phyloP scores from a whole-genome alignment of 2,797 vertebrate species.

The Steatocranus sp. region DNA sequence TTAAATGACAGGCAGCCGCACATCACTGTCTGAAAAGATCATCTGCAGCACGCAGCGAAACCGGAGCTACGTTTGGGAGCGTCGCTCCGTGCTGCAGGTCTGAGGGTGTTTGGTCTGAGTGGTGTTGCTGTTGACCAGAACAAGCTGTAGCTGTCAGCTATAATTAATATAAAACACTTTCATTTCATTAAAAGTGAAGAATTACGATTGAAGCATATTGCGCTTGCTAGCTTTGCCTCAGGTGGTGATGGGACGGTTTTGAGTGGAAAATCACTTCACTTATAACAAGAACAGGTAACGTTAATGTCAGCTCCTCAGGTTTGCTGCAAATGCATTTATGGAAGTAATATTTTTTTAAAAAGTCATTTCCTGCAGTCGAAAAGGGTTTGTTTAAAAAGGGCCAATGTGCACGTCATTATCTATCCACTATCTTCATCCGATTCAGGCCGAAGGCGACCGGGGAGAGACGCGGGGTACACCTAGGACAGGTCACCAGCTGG shows the following conservation, averaged over 20 bases:
- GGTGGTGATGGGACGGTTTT: background rate
- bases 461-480: fast-evolving
- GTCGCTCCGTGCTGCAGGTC: background rate
- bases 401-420: background rate
- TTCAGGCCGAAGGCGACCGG: background rate
- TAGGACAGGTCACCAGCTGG: background rate
- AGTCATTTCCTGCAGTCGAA: background rate
- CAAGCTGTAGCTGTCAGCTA: background rate
- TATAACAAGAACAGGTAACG: background rate
- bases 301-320: background rate
- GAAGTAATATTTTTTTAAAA: background rate
- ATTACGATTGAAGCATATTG: background rate
- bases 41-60: background rate
- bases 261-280: background rate
- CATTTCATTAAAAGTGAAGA: background rate
- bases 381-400: background rate
- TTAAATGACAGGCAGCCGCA: background rate
- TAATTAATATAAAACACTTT: background rate
- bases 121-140: fast-evolving
- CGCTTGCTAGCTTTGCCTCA: background rate
- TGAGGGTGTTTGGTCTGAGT: background rate
- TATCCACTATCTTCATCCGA: background rate
- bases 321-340: background rate
- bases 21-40: background rate
- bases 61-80: background rate